Evolutionary conservation across 2,888 invertebrate species (phyloP).

Genomic region (Exephanes ischioxanthus): DNA sequence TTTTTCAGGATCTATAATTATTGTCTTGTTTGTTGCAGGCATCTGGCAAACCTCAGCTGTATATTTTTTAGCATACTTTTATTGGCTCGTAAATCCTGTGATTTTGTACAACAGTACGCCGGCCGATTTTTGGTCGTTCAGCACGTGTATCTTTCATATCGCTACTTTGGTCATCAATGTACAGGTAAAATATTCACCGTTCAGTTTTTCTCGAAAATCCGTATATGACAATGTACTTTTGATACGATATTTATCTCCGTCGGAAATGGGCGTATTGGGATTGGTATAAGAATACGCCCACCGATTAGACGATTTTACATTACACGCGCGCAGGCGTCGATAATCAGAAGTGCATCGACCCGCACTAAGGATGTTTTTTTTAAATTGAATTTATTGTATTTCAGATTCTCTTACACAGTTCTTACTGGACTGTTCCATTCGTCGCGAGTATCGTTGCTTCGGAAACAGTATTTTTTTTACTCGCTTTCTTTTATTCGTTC

Average conservation of each 20-base stretch:
- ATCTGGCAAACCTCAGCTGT: slow-evolving; percentile 89
- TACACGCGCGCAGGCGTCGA: neutral
- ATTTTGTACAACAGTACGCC: slow-evolving; percentile 86
- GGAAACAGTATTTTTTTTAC: slow-evolving; percentile 86
- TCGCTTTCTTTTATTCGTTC: slow-evolving; percentile 87
- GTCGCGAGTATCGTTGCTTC: slow-evolving; percentile 86
- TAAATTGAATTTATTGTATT: slow-evolving; percentile 55
- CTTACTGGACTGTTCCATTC: slow-evolving; percentile 88
- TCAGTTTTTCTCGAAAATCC: neutral
- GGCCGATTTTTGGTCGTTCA: slow-evolving; percentile 86
- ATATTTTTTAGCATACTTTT: slow-evolving; percentile 86
- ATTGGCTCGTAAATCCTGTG: slow-evolving; percentile 85
- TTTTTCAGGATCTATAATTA: slow-evolving; percentile 1
- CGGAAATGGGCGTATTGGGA: neutral
- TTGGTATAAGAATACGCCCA: neutral
- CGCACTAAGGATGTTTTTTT: neutral
- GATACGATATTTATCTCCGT: neutral
- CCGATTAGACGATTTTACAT: neutral
- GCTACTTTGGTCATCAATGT: slow-evolving; percentile 79
- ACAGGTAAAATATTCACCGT: slow-evolving; percentile 71
- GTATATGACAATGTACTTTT: neutral
- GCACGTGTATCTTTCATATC: slow-evolving; percentile 79
- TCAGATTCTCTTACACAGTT: slow-evolving; percentile 84
- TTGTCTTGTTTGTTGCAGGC: slow-evolving; percentile 81
- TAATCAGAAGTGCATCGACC: slow-evolving; percentile 1